Evolutionary conservation across 2,113 vertebrate genomes (phyloP).

Genomic region (Urocolius indicus): DNA sequence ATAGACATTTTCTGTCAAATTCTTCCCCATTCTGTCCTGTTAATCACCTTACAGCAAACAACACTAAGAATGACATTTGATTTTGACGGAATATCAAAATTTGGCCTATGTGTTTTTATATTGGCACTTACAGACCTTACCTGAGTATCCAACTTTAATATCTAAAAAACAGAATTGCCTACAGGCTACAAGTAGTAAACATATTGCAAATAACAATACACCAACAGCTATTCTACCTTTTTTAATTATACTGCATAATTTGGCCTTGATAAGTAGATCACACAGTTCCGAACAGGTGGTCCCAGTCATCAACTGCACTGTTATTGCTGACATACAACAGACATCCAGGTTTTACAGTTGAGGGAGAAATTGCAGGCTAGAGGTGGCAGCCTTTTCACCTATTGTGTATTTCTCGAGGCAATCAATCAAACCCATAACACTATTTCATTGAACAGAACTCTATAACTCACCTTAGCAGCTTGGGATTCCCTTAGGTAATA

Average conservation of each 20-base stretch:
- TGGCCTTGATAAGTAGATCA: background rate
- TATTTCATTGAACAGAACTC: background rate
- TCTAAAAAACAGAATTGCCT: background rate
- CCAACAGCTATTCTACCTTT: background rate
- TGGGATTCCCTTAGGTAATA: constrained; percentile 98
- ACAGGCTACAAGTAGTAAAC: background rate
- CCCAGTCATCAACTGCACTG: background rate
- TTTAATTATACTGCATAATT: background rate
- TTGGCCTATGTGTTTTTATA: background rate
- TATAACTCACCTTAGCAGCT: constrained; percentile 91
- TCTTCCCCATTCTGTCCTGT: background rate
- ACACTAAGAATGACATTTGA: background rate
- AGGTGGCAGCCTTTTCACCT: background rate
- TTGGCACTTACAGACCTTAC: background rate
- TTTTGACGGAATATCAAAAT: background rate
- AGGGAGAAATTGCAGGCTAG: background rate
- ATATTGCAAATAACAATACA: background rate
- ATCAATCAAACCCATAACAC: background rate
- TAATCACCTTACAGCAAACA: background rate
- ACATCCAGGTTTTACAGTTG: background rate
- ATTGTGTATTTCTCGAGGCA: background rate
- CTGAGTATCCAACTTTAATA: background rate
- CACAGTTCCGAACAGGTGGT: background rate
- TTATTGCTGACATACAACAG: background rate
- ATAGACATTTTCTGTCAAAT: background rate